Evolutionary conservation across 2,797 vertebrate genomes (phyloP), one percentile per base, ranked within the genome.

Genomic region (Dallia pectoralis): DNA sequence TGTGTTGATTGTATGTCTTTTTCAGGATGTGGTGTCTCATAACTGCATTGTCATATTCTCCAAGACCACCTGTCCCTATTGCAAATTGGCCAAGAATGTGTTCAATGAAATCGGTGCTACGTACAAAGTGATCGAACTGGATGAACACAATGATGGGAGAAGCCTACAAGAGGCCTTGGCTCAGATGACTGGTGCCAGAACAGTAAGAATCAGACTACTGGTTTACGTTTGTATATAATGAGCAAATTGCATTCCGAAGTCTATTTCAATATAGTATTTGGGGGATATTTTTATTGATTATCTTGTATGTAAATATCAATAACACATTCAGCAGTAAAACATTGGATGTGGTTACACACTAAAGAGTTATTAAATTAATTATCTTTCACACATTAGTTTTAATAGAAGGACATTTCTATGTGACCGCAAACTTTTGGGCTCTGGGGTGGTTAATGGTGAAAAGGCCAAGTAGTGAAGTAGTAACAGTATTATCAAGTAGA

Each of bases 11-110:
- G 25, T 27, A 12, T 9, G 16, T 84, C 29, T 67, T 48, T 82
- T 86, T 72, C 87, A 99, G 98, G 94, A 98, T 48, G 82, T 94
- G 40, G 92, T 99, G 89, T 92, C 96, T 63, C 87, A 91, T 73
- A 97, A 98, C 87, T 98, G 96, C 29, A 95, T 99, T 9, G 97
- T 99, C 82, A 98, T 99, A 88, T 99, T 98, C 92, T 99, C 98
- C 68, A 99, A 98, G 91, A 96, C 95, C 77, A 95, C 93, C 0
- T 99, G 98, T 64, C 90, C 92, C 22, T 99, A 97, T 76, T 99
- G 98, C 88, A 93, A 86, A 78, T 97, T 97, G 95, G 95, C 96
- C 74, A 99, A 99, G 84, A 93, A 94, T 0, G 89, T 98, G 9
- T 99, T 99, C 86, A 94, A 92, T 14, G 90, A 93, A 86, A 94